These are phyloP conservation scores for Spongilla lacustris DNA, from an alignment of 37 sponge, comb jelly and placozoan genomes.

Conservation along the genomic window DNA sequence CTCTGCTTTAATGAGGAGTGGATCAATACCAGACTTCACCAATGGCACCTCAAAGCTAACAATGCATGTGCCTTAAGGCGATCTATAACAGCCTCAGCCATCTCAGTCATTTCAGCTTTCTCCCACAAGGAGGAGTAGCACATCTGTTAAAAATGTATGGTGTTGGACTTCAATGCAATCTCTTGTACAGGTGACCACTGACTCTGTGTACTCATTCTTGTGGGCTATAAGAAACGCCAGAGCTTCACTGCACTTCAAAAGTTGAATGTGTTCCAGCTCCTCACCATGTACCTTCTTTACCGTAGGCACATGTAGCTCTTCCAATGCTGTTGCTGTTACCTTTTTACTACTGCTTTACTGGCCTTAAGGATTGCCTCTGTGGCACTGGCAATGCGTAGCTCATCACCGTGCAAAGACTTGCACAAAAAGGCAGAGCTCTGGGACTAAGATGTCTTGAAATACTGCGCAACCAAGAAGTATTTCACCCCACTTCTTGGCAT, in stretches of 20 bases:
- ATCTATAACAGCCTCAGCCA: not conserved
- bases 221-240: slow-evolving; percentile 4
- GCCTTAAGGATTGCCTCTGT: slow-evolving; percentile 39
- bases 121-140: slow-evolving; percentile 18
- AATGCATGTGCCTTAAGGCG: not conserved
- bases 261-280: no score
- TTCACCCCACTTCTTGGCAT: slow-evolving; percentile 25
- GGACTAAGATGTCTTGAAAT: not conserved
- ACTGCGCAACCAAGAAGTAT: slow-evolving; percentile 24
- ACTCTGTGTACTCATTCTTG: not conserved
- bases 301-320: no score
- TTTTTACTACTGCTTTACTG: slow-evolving; percentile 33
- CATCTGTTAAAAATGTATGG: slow-evolving; percentile 22
- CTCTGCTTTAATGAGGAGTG: slow-evolving; percentile 20
- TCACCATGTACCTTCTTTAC: no score
- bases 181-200: not conserved
- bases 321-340: not conserved
- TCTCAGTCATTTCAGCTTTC: slow-evolving; percentile 29
- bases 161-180: slow-evolving; percentile 19
- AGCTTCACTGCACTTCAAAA: not conserved
- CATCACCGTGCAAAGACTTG: slow-evolving; percentile 38
- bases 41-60: slow-evolving; percentile 32
- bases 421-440: slow-evolving; percentile 19
- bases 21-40: slow-evolving; percentile 19
- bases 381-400: slow-evolving; percentile 18